Base-by-base conservation (phyloP, 2,888 invertebrate species). In the Epinotia brunnichana region DNA sequence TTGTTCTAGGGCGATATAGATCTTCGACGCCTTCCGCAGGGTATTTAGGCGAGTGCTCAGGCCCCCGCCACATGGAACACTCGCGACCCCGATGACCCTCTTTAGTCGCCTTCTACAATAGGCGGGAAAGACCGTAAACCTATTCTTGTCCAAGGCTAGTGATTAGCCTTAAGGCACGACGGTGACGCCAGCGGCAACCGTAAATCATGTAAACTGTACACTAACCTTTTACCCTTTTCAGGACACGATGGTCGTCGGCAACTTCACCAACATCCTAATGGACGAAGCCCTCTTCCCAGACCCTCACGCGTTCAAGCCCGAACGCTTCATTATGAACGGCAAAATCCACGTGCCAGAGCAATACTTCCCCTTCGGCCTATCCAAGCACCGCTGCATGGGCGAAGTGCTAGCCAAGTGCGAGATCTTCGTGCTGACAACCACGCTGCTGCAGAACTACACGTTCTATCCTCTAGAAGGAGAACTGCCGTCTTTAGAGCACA, bases 351-450 rank as follows among this genome's bases (percentile, higher is more conserved):
- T 95, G 1, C 96, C 96, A 0, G 96, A 96, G 19, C 93, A 94
- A 56, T 97, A 95, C 82, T 94, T 96, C 77, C 97, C 97, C 0
- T 97, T 97, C 80, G 97, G 97, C 17, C 89, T 95, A 67, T 96
- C 96, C 0, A 96, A 95, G 79, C 96, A 96, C 82, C 95, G 97
- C 67, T 97, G 97, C 81, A 95, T 97, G 95, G 97, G 97, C 0
- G 97, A 97, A 82, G 86, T 90, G 0, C 78, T 94, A n/a, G 96
- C 96, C 0, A 95, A 95, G 80, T 96, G 96, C 78, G 97, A 96
- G 81, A 94, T 97, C 66, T 97, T 97, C 81, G 85, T 97, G 44
- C 96, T 97, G 80, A 95, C 95, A 0, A 95, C 97, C 0, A 94
- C 95, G 0, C 89, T 97, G 78, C 88, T 97, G 77, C 97, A 97